Conservation (phyloP, 2,797 vertebrate genomes). For the Lepus oiostolus region DNA sequence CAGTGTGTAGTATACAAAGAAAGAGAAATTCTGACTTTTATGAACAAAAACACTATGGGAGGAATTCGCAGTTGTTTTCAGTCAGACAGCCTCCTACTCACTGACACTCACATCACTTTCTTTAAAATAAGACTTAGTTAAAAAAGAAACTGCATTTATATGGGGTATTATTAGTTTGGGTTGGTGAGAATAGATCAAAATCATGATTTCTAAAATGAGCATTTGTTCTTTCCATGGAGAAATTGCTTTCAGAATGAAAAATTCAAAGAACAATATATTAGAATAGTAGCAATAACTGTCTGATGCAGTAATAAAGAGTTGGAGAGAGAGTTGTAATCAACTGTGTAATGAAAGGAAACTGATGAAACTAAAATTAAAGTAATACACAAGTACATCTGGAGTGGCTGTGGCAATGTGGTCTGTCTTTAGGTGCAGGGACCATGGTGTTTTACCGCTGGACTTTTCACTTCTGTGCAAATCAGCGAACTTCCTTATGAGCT, state of each 20-base stretch:
- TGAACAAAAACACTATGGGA: constrained; percentile 52
- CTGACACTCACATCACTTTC: constrained; percentile 52
- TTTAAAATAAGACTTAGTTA: constrained; percentile 50
- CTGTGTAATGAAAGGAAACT: not conserved
- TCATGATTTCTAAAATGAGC: constrained; percentile 51
- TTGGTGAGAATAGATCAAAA: constrained; percentile 46
- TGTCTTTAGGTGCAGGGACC: not conserved
- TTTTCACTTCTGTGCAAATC: not conserved
- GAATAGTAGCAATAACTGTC: not conserved
- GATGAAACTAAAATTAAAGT: not conserved
- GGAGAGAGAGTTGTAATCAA: not conserved
- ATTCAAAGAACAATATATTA: constrained; percentile 18
- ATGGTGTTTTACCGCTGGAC: not conserved
- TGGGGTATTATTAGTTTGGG: constrained; percentile 12
- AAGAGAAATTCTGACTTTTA: constrained; percentile 45
- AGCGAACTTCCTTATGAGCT: not conserved
- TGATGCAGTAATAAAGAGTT: not conserved
- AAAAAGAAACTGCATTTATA: constrained; percentile 48
- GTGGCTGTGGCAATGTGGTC: not conserved
- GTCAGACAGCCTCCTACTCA: constrained; percentile 50
- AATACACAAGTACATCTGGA: not conserved
- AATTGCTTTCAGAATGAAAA: constrained; percentile 50
- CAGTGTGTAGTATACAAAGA: not conserved
- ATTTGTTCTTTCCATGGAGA: constrained; percentile 29
- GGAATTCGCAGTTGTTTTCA: constrained; percentile 49